Evolutionary conservation across 2,888 invertebrate species (phyloP), one percentile per base, ranked within the genome.

Genomic region (Drosophila macrospina): DNA sequence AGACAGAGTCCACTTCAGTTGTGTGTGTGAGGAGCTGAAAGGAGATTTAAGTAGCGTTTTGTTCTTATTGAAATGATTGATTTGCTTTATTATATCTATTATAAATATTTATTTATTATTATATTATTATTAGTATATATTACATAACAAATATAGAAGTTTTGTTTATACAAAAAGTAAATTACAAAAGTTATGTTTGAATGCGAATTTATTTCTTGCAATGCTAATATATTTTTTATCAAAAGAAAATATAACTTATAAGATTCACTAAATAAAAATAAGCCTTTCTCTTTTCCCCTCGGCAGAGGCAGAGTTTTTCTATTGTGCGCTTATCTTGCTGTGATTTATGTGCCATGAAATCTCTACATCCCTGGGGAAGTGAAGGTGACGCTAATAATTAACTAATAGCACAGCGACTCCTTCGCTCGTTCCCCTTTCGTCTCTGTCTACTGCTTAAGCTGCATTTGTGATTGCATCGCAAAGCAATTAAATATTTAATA

Each of bases 401-500:
- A 85, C 80, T 73, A 71, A 68, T 64, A 47, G 10, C 59, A 62
- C 63, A 42, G 34, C 11, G 55, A 15, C 32, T 24, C 3, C 20
- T 20, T 7, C 32, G 10, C 4, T 6, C n/a, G 1, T 24, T 32
- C 52, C 51, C 28, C 20, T 48, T 16, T 4, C 24, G 10, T 13
- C 24, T 50, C 41, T 42, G 37, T 15, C 34, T 16, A n/a, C 16
- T 30, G 0, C 32, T 55, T 54, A 48, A 60, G 16, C 54, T 45
- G 45, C 42, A 63, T 45, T 55, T 60, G 10, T 30, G 51, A 55
- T 45, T 42, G 69, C 69, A 41, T 41, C 39, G 24, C 26, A 50
- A 51, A 20, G 48, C 55, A 54, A 67, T 82, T 64, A 79, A 80
- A 74, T 71, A 82, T 85, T 83, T 69, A 80, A 74, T 41, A 36